Evolutionary conservation across 2,888 invertebrate genomes (phyloP), one percentile per base, ranked within the genome.

Genomic region (Panzeria rudis): DNA sequence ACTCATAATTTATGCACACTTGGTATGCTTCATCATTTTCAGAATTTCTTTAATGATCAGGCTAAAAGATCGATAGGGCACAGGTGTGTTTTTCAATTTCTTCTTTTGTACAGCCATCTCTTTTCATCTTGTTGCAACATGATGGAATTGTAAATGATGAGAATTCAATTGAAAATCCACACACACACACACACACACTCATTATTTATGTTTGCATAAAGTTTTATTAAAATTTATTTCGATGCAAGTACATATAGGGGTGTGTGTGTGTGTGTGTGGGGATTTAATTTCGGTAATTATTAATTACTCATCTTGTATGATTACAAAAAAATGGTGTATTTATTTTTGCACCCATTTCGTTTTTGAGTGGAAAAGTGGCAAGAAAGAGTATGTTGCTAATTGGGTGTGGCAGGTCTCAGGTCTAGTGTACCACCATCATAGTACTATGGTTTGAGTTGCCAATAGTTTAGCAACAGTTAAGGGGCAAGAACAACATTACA

Each of bases 261-360:
- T n/a, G n/a, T n/a, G 61, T 61, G 17, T 25, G 11, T 87, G 79
- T 88, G 83, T 86, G 87, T 87, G 87, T 84, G 86, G 15, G 61
- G 47, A 64, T 83, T 72, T 62, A 56, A 52, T 84, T 77, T 80
- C 52, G 69, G 15, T 54, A 7, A 56, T 80, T 56, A 66, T 59
- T 80, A 73, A 80, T 87, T 86, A 87, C 87, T 87, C 88, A 90
- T 87, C 87, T 90, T 87, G 80, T 86, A 35, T 52, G 41, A 66
- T 23, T 61, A 72, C 13, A 61, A 61, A 59, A n/a, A 47, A 68
- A 44, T 71, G 7, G 72, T 72, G 15, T 84, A 79, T 86, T 89
- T 86, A 87, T 69, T 52, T 69, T 80, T 75, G 50, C 59, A 32
- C 23, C 20, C 15, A 11, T 44, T 11, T n/a, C 2, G 3, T 54